A percentile compares a stretch with the other conserved stretches of the same genome.
phyloP scores from a whole-genome alignment of 2,797 vertebrate species.

The Spheniscus humboldti region DNA sequence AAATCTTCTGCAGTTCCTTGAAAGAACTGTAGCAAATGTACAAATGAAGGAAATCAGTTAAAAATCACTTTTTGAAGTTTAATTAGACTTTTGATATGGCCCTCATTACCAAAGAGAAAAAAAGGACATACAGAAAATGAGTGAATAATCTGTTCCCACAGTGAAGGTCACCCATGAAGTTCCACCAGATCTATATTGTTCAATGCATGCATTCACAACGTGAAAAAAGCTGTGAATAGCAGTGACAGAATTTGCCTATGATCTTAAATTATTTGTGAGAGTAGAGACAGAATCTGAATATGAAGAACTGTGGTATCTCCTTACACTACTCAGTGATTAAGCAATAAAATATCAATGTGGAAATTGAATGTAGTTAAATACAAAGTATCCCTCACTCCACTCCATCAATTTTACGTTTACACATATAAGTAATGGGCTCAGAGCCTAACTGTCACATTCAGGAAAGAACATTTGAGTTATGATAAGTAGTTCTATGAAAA shows the following conservation, averaged over 20 bases:
- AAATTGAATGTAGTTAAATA: not conserved
- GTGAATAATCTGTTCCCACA: not conserved
- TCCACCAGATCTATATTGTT: not conserved
- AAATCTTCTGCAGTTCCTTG: not conserved
- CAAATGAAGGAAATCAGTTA: not conserved
- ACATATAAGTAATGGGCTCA: not conserved
- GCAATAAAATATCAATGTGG: not conserved
- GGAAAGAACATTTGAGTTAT: not conserved
- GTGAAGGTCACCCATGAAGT: not conserved
- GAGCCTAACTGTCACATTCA: not conserved
- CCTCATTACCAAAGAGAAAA: not conserved
- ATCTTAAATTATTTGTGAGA: not conserved
- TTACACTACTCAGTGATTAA: not conserved
- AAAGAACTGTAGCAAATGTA: not conserved
- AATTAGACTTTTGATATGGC: not conserved
- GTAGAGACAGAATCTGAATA: not conserved
- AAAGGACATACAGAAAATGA: not conserved
- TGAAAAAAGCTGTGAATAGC: not conserved
- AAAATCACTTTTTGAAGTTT: not conserved
- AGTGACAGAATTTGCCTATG: not conserved
- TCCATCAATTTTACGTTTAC: not conserved
- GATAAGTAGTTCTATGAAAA: not conserved
- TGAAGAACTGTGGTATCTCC: not conserved
- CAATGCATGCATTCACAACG: rapidly evolving
- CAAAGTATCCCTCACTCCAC: not conserved